Base-by-base conservation (phyloP, 2,113 vertebrate species). In the Bungarus multicinctus region DNA sequence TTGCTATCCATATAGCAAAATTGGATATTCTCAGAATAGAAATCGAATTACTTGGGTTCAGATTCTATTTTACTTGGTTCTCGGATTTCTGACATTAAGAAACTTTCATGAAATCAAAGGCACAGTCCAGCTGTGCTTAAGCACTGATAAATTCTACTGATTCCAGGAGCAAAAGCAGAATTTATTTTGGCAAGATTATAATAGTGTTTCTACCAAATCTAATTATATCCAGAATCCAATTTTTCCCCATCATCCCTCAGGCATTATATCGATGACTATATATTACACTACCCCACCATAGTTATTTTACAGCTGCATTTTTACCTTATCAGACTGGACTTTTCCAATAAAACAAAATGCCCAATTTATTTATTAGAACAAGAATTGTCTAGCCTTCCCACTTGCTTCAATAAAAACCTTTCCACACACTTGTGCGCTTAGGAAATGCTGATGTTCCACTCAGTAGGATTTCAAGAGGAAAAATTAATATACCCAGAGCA, bases 401-500 rank as follows among this genome's bases (percentile, higher is more conserved):
- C 92, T 93, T 81, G 60, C 30, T 45, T 81, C 55, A 93, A 87
- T 45, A 88, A 92, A 60, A 91, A 93, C 25, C 53, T 30, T 81
- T 86, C 60, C 43, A 91, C 52, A 45, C 91, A 91, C 55, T 93
- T 57, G 50, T 54, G 85, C 89, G 20, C 87, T 90, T 92, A 94
- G 90, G 14, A 85, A 90, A 91, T 20, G 57, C 9, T 81, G 64
- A 34, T 90, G 12, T 64, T 95, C 96, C 93, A 91, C 95, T 95
- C 74, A 23, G 43, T 64, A 45, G 50, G 81, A 34, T 89, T 95
- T 85, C 85, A 92, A 87, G 93, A 91, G 93, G 94, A 92, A 23
- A 87, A 94, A 94, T 93, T 81, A 86, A 90, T 97, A 94, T 94
- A 91, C 60, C 30, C 53, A 93, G 87, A 92, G 89, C 1, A 25